These are phyloP conservation scores for Phylloscopus collybita DNA, from an alignment of 2,797 vertebrate genomes.

Conservation along the genomic window DNA sequence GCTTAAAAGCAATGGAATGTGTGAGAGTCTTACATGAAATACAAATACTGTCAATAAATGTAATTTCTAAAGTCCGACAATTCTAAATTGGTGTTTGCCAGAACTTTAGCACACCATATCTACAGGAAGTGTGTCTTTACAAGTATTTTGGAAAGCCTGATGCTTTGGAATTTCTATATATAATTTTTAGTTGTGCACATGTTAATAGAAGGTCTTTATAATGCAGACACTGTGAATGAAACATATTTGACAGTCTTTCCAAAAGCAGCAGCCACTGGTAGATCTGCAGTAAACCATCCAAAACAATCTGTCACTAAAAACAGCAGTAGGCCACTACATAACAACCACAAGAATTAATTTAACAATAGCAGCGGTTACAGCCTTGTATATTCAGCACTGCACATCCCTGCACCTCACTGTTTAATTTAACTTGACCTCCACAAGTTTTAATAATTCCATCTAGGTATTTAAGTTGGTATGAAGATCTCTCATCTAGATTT, in stretches of 20 bases:
- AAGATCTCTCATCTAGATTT: constrained; percentile 67
- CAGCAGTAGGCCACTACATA: constrained; percentile 64
- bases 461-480: constrained; percentile 58
- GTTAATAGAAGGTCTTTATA: constrained; percentile 36
- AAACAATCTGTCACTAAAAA: constrained; percentile 64
- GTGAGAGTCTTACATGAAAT: not conserved
- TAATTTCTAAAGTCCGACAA: not conserved
- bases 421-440: constrained; percentile 60
- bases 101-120: not conserved
- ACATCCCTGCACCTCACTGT: constrained; percentile 9
- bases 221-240: constrained; percentile 38
- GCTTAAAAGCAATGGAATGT: not conserved
- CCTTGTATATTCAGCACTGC: constrained; percentile 1
- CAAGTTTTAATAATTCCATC: constrained; percentile 63
- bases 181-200: constrained; percentile 4
- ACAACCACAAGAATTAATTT: constrained; percentile 69
- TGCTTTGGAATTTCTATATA: not conserved
- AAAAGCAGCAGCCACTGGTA: constrained; percentile 50
- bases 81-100: not conserved
- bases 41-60: not conserved
- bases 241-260: constrained; percentile 48
- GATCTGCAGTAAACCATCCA: constrained; percentile 63
- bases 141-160: not conserved
- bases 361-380: constrained; percentile 60
- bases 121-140: not conserved